phyloP scores from a whole-genome alignment of 2,113 vertebrate species.

The Pseudopipra pipra region DNA sequence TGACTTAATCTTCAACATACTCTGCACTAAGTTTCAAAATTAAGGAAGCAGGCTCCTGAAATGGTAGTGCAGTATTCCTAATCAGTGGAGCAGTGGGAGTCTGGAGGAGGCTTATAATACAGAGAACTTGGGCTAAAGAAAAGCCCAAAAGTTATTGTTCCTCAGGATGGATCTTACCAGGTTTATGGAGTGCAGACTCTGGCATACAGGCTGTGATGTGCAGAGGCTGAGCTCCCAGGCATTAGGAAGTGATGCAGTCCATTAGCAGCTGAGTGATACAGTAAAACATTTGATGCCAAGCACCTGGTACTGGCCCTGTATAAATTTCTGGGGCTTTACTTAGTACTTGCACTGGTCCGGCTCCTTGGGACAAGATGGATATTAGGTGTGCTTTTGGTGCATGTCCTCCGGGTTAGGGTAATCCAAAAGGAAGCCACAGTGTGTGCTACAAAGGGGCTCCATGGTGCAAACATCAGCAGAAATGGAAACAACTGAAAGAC shows the following conservation, averaged over 20 bases:
- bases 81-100: not conserved
- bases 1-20: constrained; percentile 25
- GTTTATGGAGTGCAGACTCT: not conserved
- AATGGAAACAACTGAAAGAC: not conserved
- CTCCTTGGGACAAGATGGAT: rapidly evolving
- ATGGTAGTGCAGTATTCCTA: not conserved
- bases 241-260: not conserved
- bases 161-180: not conserved
- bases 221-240: not conserved
- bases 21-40: constrained; percentile 9
- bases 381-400: not conserved
- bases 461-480: no score
- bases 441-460: not conserved
- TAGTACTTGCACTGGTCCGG: not conserved
- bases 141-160: rapidly evolving
- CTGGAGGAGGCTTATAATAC: not conserved
- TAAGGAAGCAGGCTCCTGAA: constrained; percentile 5
- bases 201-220: not conserved
- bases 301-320: not conserved
- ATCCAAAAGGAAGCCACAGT: not conserved
- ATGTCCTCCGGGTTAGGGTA: not conserved
- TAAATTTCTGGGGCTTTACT: not conserved
- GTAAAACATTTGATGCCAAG: not conserved
- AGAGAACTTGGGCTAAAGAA: not conserved
- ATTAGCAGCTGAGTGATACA: not conserved